Evolutionary conservation across 2,888 invertebrate genomes (phyloP).

Genomic region (Monoplex corrugatus): DNA sequence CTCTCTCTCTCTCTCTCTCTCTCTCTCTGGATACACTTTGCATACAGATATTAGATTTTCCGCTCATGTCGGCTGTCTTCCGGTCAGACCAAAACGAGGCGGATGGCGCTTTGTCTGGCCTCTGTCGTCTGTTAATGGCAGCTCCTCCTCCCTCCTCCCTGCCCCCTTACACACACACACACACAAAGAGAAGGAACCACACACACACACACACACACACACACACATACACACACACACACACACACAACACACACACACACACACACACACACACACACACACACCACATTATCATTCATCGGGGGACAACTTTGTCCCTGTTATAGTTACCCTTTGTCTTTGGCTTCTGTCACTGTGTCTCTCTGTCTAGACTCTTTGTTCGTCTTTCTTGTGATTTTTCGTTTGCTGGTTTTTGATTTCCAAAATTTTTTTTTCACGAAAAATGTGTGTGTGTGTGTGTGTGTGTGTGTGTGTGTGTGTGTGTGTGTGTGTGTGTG

Average conservation of each 20-base stretch:
- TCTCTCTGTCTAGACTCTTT: background rate
- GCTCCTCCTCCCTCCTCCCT: no score
- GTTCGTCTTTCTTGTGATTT: background rate
- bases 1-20: slow-evolving; percentile 24
- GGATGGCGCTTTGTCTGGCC: slow-evolving; percentile 40
- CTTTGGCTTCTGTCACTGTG: background rate
- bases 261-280: no score
- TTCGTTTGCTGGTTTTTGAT: no score
- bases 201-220: no score
- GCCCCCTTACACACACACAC: no score
- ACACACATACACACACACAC: no score
- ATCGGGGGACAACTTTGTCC: slow-evolving; percentile 31
- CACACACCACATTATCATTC: slow-evolving; percentile 48
- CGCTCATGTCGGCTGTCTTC: slow-evolving; percentile 45
- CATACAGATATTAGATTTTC: slow-evolving; percentile 53
- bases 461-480: no score
- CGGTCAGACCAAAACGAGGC: slow-evolving; percentile 17
- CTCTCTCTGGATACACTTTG: slow-evolving; percentile 39
- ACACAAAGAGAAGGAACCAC: no score
- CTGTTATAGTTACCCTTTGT: slow-evolving; percentile 3
- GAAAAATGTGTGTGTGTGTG: no score
- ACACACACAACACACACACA: no score
- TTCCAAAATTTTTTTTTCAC: no score
- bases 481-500: no score
- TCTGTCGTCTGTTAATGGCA: slow-evolving; percentile 43